These are phyloP conservation scores for Myotis yumanensis DNA, from an alignment of 2,113 vertebrate genomes.

Conservation along the genomic window DNA sequence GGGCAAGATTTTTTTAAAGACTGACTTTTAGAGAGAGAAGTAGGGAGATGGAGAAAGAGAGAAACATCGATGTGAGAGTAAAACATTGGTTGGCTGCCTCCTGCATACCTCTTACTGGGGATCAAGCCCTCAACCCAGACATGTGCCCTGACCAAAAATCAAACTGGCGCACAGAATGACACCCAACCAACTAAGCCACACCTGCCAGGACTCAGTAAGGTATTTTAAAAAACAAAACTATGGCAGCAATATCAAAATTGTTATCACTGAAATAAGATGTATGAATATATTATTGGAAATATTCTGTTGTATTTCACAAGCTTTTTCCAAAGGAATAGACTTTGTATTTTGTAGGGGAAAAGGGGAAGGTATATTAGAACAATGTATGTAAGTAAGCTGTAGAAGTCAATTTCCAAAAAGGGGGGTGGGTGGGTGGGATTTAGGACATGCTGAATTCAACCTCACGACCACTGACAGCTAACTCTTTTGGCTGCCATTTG, in stretches of 20 bases:
- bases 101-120: neutral
- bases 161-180: neutral
- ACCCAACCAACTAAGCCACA: neutral
- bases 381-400: neutral
- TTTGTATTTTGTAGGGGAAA: neutral
- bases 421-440: neutral
- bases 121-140: neutral
- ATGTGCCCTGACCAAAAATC: neutral
- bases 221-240: neutral
- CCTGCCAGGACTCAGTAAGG: neutral
- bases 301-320: constrained; percentile 21
- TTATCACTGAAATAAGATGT: neutral
- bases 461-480: neutral
- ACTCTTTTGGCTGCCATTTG: neutral
- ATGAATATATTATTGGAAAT: constrained; percentile 17
- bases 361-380: neutral
- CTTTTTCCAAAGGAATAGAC: constrained; percentile 18
- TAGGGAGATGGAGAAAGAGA: neutral
- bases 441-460: neutral
- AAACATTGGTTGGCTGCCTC: neutral
- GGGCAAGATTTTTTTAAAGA: neutral
- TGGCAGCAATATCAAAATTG: neutral
- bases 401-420: neutral
- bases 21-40: neutral
- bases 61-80: neutral